These are phyloP conservation scores for Metaphire vulgaris DNA, from an alignment of 1,140 invertebrate species.

Conservation along the genomic window DNA sequence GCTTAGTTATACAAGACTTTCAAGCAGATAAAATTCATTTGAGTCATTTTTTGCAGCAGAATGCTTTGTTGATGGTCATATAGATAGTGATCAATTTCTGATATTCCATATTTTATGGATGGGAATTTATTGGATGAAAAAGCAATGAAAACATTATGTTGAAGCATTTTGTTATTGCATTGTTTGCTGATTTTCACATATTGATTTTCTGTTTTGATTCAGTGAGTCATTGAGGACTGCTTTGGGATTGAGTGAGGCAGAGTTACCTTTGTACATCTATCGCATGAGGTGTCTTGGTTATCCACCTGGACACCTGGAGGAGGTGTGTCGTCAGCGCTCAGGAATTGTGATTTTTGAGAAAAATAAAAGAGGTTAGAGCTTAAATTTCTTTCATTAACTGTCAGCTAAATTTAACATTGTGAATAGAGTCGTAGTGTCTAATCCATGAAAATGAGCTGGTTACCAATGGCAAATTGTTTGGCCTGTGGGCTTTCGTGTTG, in stretches of 20 bases:
- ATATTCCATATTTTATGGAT: not conserved
- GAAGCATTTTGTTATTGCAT: not conserved
- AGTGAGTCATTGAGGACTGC: not conserved
- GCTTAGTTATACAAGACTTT: no score
- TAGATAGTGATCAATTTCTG: not conserved
- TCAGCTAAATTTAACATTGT: no score
- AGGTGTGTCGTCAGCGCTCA: not conserved
- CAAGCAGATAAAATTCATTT: not conserved
- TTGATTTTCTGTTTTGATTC: not conserved
- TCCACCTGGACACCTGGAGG: not conserved
- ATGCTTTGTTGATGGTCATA: not conserved
- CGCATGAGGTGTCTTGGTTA: not conserved
- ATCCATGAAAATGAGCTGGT: no score
- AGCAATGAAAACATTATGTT: not conserved
- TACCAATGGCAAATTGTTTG: no score
- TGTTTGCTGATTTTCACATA: not conserved
- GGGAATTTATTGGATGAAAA: not conserved
- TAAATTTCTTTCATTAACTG: no score
- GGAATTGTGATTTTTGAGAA: not conserved
- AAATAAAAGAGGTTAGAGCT: not conserved
- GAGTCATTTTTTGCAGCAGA: not conserved
- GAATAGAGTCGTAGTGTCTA: no score
- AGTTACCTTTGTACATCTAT: not conserved
- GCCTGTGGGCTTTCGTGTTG: no score
- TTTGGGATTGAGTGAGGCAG: not conserved